phyloP scores from a whole-genome alignment of 2,888 invertebrate genomes.

The Epinotia demarniana region DNA sequence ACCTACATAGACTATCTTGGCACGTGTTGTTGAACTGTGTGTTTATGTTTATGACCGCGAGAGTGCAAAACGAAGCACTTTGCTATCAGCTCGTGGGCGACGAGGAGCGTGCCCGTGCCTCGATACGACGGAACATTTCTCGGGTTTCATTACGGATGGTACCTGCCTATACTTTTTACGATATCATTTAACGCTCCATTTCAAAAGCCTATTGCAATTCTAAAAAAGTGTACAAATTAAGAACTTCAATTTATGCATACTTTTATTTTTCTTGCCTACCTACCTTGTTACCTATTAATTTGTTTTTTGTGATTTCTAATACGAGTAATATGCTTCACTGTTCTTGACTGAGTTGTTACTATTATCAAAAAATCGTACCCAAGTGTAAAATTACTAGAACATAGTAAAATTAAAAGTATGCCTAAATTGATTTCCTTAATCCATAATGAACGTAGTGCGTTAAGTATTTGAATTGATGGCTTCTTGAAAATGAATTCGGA shows the following conservation, averaged over 20 bases:
- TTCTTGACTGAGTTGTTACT: too few species aligned
- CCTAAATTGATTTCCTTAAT: too few species aligned
- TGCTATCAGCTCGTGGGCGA: constrained; percentile 44
- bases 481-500: not conserved
- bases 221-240: too few species aligned
- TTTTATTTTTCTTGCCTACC: too few species aligned
- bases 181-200: constrained; percentile 5
- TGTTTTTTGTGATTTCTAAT: too few species aligned
- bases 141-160: constrained; percentile 10
- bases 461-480: not conserved
- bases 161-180: constrained; percentile 4
- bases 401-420: too few species aligned
- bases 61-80: constrained; percentile 45
- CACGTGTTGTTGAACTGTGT: constrained; percentile 43
- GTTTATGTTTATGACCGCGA: constrained; percentile 43
- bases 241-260: too few species aligned
- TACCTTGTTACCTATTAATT: too few species aligned
- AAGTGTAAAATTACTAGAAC: too few species aligned
- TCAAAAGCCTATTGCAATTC: not conserved
- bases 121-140: constrained; percentile 25
- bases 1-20: constrained; percentile 34
- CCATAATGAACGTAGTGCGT: not conserved
- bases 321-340: too few species aligned
- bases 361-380: too few species aligned
- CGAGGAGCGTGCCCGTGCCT: constrained; percentile 39